These are phyloP conservation scores for Mesochorus sp. DNA, from an alignment of 2,888 invertebrate species.

Conservation along the genomic window DNA sequence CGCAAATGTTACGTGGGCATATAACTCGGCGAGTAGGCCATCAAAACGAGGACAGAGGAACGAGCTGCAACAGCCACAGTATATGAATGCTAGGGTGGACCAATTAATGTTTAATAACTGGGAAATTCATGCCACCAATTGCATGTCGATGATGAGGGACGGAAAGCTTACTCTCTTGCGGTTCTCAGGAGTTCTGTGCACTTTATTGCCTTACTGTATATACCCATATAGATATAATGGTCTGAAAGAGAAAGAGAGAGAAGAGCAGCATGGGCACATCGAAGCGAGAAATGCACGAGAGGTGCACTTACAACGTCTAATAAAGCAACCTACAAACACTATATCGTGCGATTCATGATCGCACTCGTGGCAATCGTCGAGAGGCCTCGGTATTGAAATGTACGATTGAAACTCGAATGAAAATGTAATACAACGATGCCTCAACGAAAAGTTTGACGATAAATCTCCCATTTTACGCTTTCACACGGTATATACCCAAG, in stretches of 20 bases:
- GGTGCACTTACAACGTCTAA: conserved; percentile 56
- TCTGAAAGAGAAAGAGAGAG: conserved; percentile 17
- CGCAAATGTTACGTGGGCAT: conserved; percentile 41
- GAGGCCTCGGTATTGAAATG: conserved; percentile 49
- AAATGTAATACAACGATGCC: conserved; percentile 15
- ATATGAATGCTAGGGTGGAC: conserved; percentile 54
- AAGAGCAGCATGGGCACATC: conserved; percentile 23
- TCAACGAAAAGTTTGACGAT: conserved; percentile 6
- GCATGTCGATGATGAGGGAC: conserved; percentile 62
- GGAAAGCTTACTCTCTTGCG: conserved; percentile 32
- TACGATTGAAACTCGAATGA: conserved; percentile 46
- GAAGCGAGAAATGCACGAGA: conserved; percentile 31
- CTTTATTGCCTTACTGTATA: conserved; percentile 7
- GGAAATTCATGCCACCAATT: conserved; percentile 64
- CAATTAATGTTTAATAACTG: conserved; percentile 71
- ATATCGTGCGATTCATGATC: conserved; percentile 45
- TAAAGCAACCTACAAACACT: conserved; percentile 58
- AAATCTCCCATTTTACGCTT: conserved; percentile 14
- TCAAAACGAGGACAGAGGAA: conserved; percentile 60
- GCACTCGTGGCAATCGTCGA: conserved; percentile 29
- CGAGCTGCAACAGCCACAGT: conserved; percentile 16
- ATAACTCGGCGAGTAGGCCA: conserved; percentile 62
- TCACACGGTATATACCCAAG: conserved; percentile 11
- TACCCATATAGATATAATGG: background rate
- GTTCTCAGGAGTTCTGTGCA: conserved; percentile 34